Conservation (phyloP, 2,888 invertebrate species). For the Lasioglossum malachurum region DNA sequence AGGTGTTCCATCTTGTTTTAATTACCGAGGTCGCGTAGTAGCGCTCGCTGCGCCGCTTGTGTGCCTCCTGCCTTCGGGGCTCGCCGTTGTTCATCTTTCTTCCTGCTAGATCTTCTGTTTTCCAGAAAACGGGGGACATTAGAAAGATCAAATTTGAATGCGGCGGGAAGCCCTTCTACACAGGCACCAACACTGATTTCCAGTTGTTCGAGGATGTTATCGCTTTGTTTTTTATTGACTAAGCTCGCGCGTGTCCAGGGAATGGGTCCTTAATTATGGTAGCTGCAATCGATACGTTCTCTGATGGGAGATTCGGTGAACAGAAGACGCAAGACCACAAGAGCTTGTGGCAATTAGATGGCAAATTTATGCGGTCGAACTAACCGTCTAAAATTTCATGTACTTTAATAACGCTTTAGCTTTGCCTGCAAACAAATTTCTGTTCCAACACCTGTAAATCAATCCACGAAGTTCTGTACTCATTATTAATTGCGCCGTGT, state of each 20-base stretch:
- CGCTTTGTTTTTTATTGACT: constrained; percentile 29
- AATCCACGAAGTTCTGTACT: neutral
- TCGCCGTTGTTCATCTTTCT: neutral
- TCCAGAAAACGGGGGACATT: constrained; percentile 18
- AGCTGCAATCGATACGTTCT: neutral
- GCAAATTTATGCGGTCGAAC: neutral
- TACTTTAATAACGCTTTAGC: neutral
- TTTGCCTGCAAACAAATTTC: neutral
- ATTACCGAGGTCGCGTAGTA: constrained; percentile 72
- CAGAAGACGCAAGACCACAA: no score
- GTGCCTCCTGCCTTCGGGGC: constrained; percentile 10
- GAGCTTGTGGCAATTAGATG: neutral
- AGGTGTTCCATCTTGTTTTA: constrained; percentile 76
- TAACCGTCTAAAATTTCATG: neutral
- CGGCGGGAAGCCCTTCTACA: constrained; percentile 4
- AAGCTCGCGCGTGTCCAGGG: neutral
- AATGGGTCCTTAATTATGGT: constrained; percentile 16
- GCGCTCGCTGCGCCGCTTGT: constrained; percentile 37
- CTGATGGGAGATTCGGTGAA: neutral
- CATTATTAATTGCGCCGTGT: neutral
- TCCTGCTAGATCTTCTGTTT: neutral
- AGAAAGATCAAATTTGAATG: constrained; percentile 19
- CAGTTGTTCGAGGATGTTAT: constrained; percentile 31
- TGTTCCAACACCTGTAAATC: neutral
- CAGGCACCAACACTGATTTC: constrained; percentile 4